Conservation (phyloP, 2,113 vertebrate genomes). For the Strix aluco region DNA sequence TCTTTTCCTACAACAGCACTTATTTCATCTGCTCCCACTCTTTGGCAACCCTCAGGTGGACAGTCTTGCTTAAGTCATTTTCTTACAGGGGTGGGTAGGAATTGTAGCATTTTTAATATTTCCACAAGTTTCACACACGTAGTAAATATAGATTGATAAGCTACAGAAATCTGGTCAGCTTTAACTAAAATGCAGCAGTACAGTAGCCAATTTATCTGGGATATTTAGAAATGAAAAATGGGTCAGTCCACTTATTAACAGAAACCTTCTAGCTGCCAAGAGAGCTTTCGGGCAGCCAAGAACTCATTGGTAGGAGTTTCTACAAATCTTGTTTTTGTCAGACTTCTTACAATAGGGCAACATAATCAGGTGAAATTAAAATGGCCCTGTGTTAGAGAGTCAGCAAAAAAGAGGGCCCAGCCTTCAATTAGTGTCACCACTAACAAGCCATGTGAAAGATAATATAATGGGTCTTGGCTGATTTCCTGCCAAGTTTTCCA, state of each 20-base stretch:
- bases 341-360: not conserved
- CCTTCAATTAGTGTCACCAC: slow-evolving; percentile 44
- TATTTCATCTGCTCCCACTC: not conserved
- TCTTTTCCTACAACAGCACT: not conserved
- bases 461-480: slow-evolving; percentile 38
- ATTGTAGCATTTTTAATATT: not conserved
- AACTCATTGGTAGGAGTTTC: not conserved
- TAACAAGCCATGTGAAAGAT: slow-evolving; percentile 31
- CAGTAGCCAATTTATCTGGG: not conserved
- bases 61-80: not conserved
- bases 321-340: slow-evolving; percentile 28
- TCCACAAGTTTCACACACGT: fast-evolving
- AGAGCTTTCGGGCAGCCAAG: not conserved
- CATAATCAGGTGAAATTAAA: slow-evolving; percentile 18
- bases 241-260: not conserved
- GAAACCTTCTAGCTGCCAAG: not conserved
- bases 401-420: not conserved
- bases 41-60: not conserved
- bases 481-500: slow-evolving; percentile 49
- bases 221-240: not conserved
- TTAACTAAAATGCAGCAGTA: not conserved
- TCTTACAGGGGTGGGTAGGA: not conserved
- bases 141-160: not conserved
- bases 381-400: not conserved
- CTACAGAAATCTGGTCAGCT: not conserved